Base-by-base conservation (phyloP, 2,113 vertebrate species). In the Panurus biarmicus region DNA sequence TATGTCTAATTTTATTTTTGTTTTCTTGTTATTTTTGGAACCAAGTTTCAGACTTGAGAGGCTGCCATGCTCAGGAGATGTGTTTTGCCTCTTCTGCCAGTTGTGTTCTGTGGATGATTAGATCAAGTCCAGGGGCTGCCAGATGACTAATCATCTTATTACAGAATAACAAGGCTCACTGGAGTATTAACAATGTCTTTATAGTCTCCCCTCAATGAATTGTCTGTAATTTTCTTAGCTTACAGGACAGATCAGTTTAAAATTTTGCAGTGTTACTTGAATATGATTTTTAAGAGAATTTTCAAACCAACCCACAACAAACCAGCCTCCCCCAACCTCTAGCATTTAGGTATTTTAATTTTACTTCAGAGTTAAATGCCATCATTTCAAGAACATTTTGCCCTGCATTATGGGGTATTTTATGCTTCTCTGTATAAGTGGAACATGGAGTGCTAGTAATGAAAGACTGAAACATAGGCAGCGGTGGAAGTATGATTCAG, bases 131-230 rank as follows among this genome's bases (percentile, higher is more conserved):
- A 85, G 50, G 47, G 81, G 58, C 44, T 94, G 95, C 94, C 94
- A 96, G 87, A 96, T 93, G 84, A 97, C 79, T 94, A 94, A 93
- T 87, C 85, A 88, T 66, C 16, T 95, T 90, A 72, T 85, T 95
- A 73, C 44, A 91, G 84, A 94, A 80, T 87, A 96, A 87, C 65
- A 91, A 84, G 72, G 56, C 87, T 90, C 87, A 69, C 57, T 70
- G 76, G 82, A 91, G 87, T 85, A 88, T 94, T 93, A 88, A 82
- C 75, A 88, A 74, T 54, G 58, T 56, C 91, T 87, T 91, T 94
- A 94, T 51, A 94, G 76, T 77, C 73, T 93, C 33, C 23, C 26
- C 44, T 95, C 87, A 90, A 73, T 64, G 21, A 94, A 96, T 90
- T 74, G 73, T 93, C 94, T 82, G 76, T 82, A 93, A 93, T 89